These are phyloP conservation scores for Brachypalpus laphriformis DNA, from an alignment of 2,888 invertebrate genomes.

Conservation along the genomic window DNA sequence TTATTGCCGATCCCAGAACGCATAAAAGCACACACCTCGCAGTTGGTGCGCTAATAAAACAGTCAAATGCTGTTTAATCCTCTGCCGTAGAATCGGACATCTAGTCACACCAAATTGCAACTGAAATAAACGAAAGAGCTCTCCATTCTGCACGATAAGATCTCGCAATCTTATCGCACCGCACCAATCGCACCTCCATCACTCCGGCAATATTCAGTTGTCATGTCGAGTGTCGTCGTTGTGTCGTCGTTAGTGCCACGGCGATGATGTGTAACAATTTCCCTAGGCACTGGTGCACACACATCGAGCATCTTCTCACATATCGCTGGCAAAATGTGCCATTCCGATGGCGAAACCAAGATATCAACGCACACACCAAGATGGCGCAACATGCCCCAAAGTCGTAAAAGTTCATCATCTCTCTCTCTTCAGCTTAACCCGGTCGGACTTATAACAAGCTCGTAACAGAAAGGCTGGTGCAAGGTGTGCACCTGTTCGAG, in stretches of 20 bases:
- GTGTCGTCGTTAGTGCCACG: constrained; percentile 41
- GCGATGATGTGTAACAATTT: constrained; percentile 71
- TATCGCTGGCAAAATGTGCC: constrained; percentile 57
- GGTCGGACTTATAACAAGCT: constrained; percentile 40
- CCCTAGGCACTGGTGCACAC: constrained; percentile 40
- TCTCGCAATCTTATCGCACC: constrained; percentile 49
- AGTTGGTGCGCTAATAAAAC: constrained; percentile 15
- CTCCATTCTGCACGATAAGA: constrained; percentile 35
- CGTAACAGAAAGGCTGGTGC: constrained; percentile 21
- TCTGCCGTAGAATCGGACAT: constrained; percentile 4
- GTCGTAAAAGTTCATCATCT: constrained; percentile 72
- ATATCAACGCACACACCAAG: constrained; percentile 61
- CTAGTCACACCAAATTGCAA: constrained; percentile 26
- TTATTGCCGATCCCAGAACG: background rate
- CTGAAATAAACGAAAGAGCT: constrained; percentile 17
- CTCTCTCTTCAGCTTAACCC: constrained; percentile 15
- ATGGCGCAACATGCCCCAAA: constrained; percentile 52
- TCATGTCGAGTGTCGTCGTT: constrained; percentile 61
- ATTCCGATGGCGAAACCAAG: constrained; percentile 66
- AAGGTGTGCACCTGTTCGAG: constrained; percentile 50
- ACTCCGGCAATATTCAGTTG: constrained; percentile 67
- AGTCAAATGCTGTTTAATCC: constrained; percentile 20
- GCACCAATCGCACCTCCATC: constrained; percentile 61
- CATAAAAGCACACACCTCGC: background rate
- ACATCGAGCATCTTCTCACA: constrained; percentile 56